These are phyloP conservation scores for Nasonia oneida DNA, from an alignment of 2,888 invertebrate genomes.

Conservation along the genomic window DNA sequence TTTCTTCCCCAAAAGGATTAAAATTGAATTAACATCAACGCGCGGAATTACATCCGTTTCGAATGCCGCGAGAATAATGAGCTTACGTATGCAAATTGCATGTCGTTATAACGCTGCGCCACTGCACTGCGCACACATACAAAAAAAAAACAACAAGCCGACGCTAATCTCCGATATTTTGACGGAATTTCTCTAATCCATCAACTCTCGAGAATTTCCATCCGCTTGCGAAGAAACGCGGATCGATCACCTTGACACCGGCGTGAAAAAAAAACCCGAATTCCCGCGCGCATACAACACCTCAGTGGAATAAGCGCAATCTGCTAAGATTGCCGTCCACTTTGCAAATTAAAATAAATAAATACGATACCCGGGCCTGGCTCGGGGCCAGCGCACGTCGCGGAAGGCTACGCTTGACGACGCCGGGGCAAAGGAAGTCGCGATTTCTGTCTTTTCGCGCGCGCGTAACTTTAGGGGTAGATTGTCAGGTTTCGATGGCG, in stretches of 20 bases:
- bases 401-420: slow-evolving; percentile 5
- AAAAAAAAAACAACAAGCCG: too few relatives aligned
- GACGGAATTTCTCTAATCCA: background rate
- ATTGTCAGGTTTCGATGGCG: background rate
- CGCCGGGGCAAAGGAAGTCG: background rate
- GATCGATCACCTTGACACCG: background rate
- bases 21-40: slow-evolving; percentile 17
- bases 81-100: slow-evolving; percentile 28
- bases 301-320: slow-evolving; percentile 64
- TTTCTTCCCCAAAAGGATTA: slow-evolving; percentile 21
- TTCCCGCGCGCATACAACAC: background rate
- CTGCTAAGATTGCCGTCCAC: slow-evolving; percentile 67
- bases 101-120: background rate
- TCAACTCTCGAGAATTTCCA: background rate
- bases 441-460: background rate
- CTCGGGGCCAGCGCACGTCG: slow-evolving; percentile 67
- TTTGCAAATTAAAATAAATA: slow-evolving; percentile 73
- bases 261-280: slow-evolving; percentile 20
- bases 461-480: background rate
- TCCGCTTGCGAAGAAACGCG: background rate
- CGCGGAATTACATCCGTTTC: background rate
- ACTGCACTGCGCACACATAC: background rate
- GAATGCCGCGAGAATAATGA: slow-evolving; percentile 13
- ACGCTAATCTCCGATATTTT: background rate
- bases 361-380: slow-evolving; percentile 67